Percentiles rank a stretch among this genome's conserved stretches.
Evolutionary conservation across 2,797 vertebrate genomes (phyloP).

Genomic region (Rousettus madagascariensis): DNA sequence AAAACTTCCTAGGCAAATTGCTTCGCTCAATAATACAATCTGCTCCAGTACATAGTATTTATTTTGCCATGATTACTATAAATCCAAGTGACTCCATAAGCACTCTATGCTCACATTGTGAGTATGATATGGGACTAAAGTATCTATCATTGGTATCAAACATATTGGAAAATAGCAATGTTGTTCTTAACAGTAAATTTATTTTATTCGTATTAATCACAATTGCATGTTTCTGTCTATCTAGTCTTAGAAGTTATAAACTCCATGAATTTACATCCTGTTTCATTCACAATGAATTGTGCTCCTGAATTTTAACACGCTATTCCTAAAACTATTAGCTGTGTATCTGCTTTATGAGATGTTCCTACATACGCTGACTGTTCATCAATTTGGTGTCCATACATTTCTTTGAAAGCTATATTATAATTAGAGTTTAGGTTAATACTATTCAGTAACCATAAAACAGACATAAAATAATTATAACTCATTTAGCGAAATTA

Average conservation of each 20-base stretch:
- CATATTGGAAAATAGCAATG: not conserved
- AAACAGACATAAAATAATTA: slow-evolving; percentile 92
- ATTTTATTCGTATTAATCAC: slow-evolving; percentile 74
- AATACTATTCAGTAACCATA: slow-evolving; percentile 88
- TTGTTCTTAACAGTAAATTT: slow-evolving; percentile 72
- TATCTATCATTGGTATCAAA: slow-evolving; percentile 43
- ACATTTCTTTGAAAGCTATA: slow-evolving; percentile 87
- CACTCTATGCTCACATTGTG: not conserved
- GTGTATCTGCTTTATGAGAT: slow-evolving; percentile 87
- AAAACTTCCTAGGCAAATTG: not conserved
- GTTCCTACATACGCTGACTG: slow-evolving; percentile 83
- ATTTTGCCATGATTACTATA: not conserved
- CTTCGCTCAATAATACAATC: not conserved
- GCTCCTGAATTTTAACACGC: slow-evolving; percentile 84
- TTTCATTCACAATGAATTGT: slow-evolving; percentile 85
- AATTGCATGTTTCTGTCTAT: slow-evolving; percentile 58
- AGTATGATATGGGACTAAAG: not conserved
- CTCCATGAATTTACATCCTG: slow-evolving; percentile 82
- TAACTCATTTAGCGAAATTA: slow-evolving; percentile 92
- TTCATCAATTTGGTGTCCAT: slow-evolving; percentile 89
- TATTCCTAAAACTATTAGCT: slow-evolving; percentile 84
- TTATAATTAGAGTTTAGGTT: slow-evolving; percentile 91
- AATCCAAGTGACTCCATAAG: not conserved
- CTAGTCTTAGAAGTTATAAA: slow-evolving; percentile 72
- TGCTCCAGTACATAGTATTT: not conserved